Conservation (phyloP, 2,797 vertebrate species). For the Delichon dasypus region DNA sequence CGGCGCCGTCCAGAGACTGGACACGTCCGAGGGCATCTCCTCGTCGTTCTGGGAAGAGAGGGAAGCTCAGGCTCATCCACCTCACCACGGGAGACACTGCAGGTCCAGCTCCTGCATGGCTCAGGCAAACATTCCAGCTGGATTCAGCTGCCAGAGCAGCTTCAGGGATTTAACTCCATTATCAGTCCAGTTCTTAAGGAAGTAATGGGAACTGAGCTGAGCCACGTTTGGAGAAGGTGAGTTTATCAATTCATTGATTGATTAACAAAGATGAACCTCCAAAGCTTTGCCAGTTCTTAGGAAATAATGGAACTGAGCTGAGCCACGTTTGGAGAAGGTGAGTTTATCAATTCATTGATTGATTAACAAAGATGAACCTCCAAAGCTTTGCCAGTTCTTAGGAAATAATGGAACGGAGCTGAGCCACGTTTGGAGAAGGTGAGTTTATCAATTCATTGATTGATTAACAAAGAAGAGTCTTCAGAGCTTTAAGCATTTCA, state of each 20-base stretch:
- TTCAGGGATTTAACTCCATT: neutral
- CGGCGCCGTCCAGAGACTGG: constrained; percentile 89
- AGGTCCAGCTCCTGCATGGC: neutral
- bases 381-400: neutral
- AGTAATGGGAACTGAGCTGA: rapidly evolving
- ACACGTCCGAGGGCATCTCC: constrained; percentile 82
- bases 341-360: neutral
- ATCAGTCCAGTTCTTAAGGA: neutral
- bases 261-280: neutral
- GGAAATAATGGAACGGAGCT: rapidly evolving
- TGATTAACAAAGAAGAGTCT: neutral
- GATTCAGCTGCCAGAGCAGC: neutral
- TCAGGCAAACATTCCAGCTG: neutral
- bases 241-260: neutral
- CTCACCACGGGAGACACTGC: neutral
- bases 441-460: neutral
- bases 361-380: neutral
- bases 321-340: rapidly evolving
- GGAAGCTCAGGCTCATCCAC: neutral
- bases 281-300: neutral
- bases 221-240: rapidly evolving
- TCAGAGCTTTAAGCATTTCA: neutral
- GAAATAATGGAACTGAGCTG: rapidly evolving
- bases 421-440: rapidly evolving
- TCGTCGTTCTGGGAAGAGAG: constrained; percentile 65